A percentile compares a stretch with the other conserved stretches of the same genome.
Conservation (phyloP, 1,140 invertebrate genomes). For the Alviniconcha marisindica region DNA sequence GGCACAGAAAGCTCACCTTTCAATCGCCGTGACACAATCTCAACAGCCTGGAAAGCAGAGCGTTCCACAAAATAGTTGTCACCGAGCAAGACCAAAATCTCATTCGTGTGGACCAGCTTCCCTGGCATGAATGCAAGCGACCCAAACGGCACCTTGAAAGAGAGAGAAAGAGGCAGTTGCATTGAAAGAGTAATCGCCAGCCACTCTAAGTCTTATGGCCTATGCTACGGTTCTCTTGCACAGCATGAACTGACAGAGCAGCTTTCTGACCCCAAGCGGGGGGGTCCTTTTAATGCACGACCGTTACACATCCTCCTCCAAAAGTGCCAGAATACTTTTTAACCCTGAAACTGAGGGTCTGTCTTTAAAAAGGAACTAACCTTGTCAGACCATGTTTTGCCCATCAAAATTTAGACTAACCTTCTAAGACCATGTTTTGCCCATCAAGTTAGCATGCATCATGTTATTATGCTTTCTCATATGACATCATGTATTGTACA, state of each 20-base stretch:
- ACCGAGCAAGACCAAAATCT: conserved; percentile 83
- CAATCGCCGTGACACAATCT: conserved; percentile 81
- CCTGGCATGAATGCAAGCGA: conserved; percentile 83
- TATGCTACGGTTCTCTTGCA: not conserved
- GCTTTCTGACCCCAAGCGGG: too few species aligned
- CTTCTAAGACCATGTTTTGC: too few species aligned
- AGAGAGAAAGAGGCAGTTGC: not conserved
- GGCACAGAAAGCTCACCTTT: conserved; percentile 77
- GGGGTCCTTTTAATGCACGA: too few species aligned
- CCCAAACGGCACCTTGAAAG: conserved; percentile 81
- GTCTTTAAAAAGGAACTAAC: too few species aligned
- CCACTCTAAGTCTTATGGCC: not conserved
- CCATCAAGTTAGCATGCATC: too few species aligned
- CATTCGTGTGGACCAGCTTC: conserved; percentile 84
- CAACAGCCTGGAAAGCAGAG: conserved; percentile 81
- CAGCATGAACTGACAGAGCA: not conserved
- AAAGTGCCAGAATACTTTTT: too few species aligned
- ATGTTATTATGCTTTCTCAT: too few species aligned
- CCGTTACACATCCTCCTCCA: too few species aligned
- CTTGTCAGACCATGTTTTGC: too few species aligned
- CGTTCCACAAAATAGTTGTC: conserved; percentile 85
- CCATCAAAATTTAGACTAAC: too few species aligned
- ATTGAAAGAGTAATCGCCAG: not conserved
- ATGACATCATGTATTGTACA: too few species aligned
- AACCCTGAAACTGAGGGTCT: too few species aligned